Base-by-base conservation (phyloP, 2,113 vertebrate genomes). In the Poicephalus gulielmi region DNA sequence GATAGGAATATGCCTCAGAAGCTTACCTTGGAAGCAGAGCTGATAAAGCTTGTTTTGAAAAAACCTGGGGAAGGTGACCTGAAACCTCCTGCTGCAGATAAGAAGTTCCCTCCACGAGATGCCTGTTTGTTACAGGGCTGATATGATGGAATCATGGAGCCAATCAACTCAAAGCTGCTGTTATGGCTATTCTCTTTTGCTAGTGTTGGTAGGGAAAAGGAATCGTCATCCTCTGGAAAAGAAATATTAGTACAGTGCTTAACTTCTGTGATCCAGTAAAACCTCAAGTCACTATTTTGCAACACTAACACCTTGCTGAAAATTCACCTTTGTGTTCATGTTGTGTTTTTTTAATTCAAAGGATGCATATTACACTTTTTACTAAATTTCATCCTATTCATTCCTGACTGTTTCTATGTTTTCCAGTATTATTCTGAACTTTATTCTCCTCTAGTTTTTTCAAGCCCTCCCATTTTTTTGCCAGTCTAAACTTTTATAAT, bases 131-230 rank as follows among this genome's bases (percentile, higher is more conserved):
- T 99, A 68, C 98, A 98, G 7, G 99, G 99, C 92, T 99, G 99
- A 91, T 99, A 99, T 4, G 99, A 99, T 0, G 99, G 99, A 74
- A 99, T 99, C 98, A 99, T 99, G 85, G 99, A 99, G 47, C 98
- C 98, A 17, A 98, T 98, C 24, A 99, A 96, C 92, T 99, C 99
- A 93, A 99, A 99, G 97, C 99, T 99, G 97, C 99, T 99, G 97
- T 99, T 99, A 92, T 99, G 99, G 96, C 99, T 99, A 95, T 97
- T 99, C 60, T 99, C 99, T 93, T 99, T 99, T 2, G 98, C 98
- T 55, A 98, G 94, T 6, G 98, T 98, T 23, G 98, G 97, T 13
- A 98, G 87, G 50, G 98, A 98, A 74, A 98, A 98, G 10, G 99
- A 99, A 17, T 99, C 99, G 39, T 98, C 98, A 83, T 99, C 99